These are phyloP conservation scores for Ciona savignyi DNA, from an alignment of 23 tunicate species.

Conservation along the genomic window DNA sequence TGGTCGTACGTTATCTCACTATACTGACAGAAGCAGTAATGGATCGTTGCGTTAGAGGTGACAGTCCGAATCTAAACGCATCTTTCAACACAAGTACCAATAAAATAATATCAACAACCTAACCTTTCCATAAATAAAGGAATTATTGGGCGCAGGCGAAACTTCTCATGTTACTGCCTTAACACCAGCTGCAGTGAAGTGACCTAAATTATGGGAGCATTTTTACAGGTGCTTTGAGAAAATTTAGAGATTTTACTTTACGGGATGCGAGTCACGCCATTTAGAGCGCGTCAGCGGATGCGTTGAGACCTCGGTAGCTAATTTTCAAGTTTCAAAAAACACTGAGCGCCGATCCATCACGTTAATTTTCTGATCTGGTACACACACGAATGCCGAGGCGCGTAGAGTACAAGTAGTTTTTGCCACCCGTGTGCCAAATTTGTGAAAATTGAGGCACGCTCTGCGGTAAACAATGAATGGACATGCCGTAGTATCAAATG, in stretches of 20 bases:
- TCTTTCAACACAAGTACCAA: not conserved
- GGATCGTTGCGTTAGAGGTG: constrained; percentile 15
- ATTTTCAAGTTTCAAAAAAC: constrained; percentile 4
- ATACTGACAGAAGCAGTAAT: constrained; percentile 22
- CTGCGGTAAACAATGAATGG: constrained; percentile 4
- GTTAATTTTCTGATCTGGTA: constrained; percentile 25
- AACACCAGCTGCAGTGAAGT: no score
- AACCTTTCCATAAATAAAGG: no score
- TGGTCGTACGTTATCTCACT: constrained; percentile 7
- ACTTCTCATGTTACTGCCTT: no score
- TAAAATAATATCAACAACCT: not conserved
- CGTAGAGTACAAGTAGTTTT: not conserved
- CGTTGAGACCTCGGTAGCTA: not conserved
- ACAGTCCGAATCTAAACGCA: constrained; percentile 10
- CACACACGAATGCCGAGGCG: not conserved
- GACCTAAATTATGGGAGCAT: no score
- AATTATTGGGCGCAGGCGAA: no score
- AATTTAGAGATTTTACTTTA: no score
- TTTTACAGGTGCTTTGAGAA: no score
- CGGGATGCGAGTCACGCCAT: no score
- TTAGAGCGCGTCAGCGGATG: constrained; percentile 7
- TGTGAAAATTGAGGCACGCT: constrained; percentile 16
- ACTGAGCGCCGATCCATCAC: constrained; percentile 11
- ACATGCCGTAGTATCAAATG: constrained; percentile 4
- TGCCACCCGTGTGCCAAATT: constrained; percentile 36